Percentiles rank a stretch among this genome's conserved stretches.
These are phyloP conservation scores for Plotosus lineatus DNA, from an alignment of 2,113 vertebrate genomes.

Conservation along the genomic window DNA sequence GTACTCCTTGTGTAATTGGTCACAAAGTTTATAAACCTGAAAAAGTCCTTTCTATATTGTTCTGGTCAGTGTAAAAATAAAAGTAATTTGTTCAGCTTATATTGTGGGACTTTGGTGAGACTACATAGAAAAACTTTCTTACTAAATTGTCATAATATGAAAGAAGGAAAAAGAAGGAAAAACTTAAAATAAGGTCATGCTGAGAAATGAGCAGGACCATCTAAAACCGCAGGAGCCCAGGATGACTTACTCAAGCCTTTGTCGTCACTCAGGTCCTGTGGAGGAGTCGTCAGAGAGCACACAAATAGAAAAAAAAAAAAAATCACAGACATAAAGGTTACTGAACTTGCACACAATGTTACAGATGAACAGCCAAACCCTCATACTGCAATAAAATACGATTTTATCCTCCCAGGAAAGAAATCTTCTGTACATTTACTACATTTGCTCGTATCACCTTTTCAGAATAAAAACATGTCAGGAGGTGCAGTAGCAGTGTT, in stretches of 20 bases:
- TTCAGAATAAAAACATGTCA: background rate
- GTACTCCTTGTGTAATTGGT: background rate
- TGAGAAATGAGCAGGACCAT: slow-evolving; percentile 6
- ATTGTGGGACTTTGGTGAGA: background rate
- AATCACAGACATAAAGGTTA: slow-evolving; percentile 73
- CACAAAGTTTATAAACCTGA: slow-evolving; percentile 9
- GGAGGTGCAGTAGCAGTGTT: background rate
- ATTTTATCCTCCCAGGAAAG: background rate
- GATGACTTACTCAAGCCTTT: slow-evolving; percentile 92
- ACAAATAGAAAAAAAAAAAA: slow-evolving; percentile 74
- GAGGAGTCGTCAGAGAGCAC: slow-evolving; percentile 85
- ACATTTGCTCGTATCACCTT: background rate
- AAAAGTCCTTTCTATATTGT: background rate
- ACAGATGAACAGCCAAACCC: slow-evolving; percentile 56
- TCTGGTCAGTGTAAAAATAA: background rate
- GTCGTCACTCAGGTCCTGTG: slow-evolving; percentile 90
- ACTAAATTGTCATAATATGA: background rate
- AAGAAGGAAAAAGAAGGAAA: slow-evolving; percentile 4
- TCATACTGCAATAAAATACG: slow-evolving; percentile 30
- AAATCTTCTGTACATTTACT: background rate
- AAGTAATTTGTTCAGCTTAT: background rate
- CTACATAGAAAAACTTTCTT: background rate
- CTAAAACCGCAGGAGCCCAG: slow-evolving; percentile 46
- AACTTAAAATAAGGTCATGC: slow-evolving; percentile 1
- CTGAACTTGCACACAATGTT: slow-evolving; percentile 78